Base-by-base conservation (phyloP, 2,797 vertebrate species). In the Octomys mimax region DNA sequence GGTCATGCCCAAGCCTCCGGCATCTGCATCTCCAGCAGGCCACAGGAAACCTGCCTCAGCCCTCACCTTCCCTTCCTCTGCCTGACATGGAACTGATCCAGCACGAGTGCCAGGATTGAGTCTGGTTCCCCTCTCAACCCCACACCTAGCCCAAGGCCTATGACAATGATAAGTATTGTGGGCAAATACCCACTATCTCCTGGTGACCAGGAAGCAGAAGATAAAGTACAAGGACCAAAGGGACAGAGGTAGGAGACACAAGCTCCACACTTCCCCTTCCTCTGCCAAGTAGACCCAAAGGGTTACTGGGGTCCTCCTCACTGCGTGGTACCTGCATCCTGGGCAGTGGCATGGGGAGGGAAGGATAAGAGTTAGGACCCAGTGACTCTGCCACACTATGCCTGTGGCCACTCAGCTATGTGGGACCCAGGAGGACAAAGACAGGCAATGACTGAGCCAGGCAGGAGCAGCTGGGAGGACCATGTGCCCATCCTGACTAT, bases 361-460 rank as follows among this genome's bases (percentile, higher is more conserved):
- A 6, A 4, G 5, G 28, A 62, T 42, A 54, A 66, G 93, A 73
- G 57, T 86, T 68, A 97, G 95, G 86, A 82, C 84, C 21, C 68
- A 77, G 18, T 68, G 83, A 96, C 93, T 96, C 39, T 26, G 36
- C 64, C 87, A 14, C 1, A 0, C 42, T 75, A 13, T 31, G 78
- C 88, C 73, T 82, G 83, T 71, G 90, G 89, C 19, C 26, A 70
- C 95, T 95, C 66, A 70, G 62, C 73, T 97, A 81, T 46, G 39
- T 77, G 33, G 59, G 57, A 85, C 90, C 83, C 62, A 0, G 5
- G 95, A 78, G 57, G 6, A 28, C 75, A 94, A 52, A 26, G n/a
- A 66, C 2, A 5, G 12, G 31, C 7, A 28, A 31, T 36, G 2
- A 22, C 33, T 3, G 42, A 2, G 57, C 31, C 10, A 2, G 80